phyloP scores from a whole-genome alignment of 1,140 invertebrate genomes.

The Conus ventricosus region DNA sequence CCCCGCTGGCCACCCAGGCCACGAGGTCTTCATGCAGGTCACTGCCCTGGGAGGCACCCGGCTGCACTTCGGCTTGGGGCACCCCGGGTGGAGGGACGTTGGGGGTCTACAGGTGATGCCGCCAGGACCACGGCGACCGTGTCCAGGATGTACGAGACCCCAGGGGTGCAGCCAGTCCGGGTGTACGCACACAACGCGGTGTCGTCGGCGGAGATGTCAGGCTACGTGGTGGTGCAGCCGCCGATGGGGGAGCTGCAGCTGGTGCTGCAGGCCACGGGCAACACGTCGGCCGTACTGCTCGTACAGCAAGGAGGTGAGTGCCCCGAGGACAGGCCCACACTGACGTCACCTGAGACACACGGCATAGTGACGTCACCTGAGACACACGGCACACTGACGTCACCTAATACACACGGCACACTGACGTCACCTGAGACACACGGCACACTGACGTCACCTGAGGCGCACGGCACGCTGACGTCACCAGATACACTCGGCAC shows the following conservation, averaged over 20 bases:
- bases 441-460: too few relatives aligned
- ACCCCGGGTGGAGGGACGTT: not conserved
- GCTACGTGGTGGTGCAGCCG: slow-evolving; percentile 14
- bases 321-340: too few relatives aligned
- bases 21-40: slow-evolving; percentile 3
- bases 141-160: not conserved
- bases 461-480: too few relatives aligned
- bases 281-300: slow-evolving; percentile 6
- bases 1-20: not conserved
- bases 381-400: too few relatives aligned
- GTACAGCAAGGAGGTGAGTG: slow-evolving; percentile 22
- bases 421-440: too few relatives aligned
- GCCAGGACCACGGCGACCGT: not conserved
- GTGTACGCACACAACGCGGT: slow-evolving; percentile 29
- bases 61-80: not conserved
- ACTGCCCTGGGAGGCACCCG: slow-evolving; percentile 7
- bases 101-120: not conserved
- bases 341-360: not conserved
- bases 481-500: too few relatives aligned
- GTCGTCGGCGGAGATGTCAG: not conserved
- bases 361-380: too few relatives aligned
- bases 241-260: not conserved
- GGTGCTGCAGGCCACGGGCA: not conserved
- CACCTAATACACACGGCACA: too few relatives aligned
- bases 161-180: not conserved